These are phyloP conservation scores for Helicorthomorpha holstii DNA, from an alignment of 1,140 invertebrate species.

Conservation along the genomic window DNA sequence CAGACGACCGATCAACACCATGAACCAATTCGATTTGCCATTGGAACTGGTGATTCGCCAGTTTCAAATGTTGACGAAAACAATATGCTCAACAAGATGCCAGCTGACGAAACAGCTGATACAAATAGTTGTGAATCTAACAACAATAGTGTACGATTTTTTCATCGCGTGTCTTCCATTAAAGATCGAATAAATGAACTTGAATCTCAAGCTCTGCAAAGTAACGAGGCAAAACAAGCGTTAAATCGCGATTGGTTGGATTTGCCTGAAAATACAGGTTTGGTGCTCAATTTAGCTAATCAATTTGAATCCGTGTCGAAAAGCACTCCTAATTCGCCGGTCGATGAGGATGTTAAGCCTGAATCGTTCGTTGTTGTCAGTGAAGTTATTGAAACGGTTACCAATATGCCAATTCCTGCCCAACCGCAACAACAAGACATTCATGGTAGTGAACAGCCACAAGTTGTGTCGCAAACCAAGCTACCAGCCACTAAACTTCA, in stretches of 20 bases:
- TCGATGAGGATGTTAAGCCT: conserved; percentile 17
- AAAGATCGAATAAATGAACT: conserved; percentile 44
- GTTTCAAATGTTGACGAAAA: conserved; percentile 16
- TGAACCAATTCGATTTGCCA: neutral
- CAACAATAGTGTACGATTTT: neutral
- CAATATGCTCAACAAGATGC: neutral
- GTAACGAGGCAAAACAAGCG: conserved; percentile 17
- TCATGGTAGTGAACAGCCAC: neutral
- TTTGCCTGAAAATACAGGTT: conserved; percentile 31
- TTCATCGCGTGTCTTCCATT: conserved; percentile 23
- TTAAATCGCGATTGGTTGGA: conserved; percentile 8
- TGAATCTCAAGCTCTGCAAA: conserved; percentile 30
- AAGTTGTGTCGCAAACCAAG: conserved; percentile 13
- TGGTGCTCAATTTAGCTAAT: conserved; percentile 43
- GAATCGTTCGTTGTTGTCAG: conserved; percentile 11
- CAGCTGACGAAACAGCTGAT: neutral
- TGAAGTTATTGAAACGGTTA: conserved; percentile 1
- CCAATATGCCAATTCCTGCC: neutral
- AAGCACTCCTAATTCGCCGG: conserved; percentile 16
- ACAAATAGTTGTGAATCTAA: neutral
- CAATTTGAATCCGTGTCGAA: conserved; percentile 36
- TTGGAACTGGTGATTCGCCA: conserved; percentile 8
- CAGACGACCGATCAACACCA: neutral
- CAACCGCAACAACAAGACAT: neutral
- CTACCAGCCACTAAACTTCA: conserved; percentile 16